Evolutionary conservation across 2,113 vertebrate species (phyloP).

Genomic region (Pipra filicauda): DNA sequence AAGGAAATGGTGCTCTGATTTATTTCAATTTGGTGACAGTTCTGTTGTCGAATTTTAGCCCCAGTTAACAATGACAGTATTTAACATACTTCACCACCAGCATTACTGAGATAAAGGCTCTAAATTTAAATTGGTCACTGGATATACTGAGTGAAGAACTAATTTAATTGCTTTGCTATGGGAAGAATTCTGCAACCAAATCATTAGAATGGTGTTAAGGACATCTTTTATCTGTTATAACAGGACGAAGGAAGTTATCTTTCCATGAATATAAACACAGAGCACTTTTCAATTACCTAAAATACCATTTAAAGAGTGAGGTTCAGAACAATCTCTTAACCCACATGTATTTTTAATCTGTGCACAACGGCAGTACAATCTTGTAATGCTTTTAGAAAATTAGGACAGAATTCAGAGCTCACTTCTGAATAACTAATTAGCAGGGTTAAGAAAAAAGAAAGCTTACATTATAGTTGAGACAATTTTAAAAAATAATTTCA

Average conservation of each 20-base stretch:
- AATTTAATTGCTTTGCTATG: slow-evolving; percentile 52
- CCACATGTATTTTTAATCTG: not conserved
- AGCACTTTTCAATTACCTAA: not conserved
- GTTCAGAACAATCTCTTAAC: slow-evolving; percentile 14
- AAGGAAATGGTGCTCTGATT: not conserved
- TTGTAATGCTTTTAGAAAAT: not conserved
- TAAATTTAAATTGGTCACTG: slow-evolving; percentile 23
- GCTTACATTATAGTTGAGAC: not conserved
- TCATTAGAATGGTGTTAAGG: slow-evolving; percentile 23
- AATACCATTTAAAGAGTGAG: not conserved
- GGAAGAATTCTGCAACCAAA: slow-evolving; percentile 1
- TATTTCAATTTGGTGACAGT: not conserved
- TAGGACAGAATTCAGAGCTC: not conserved
- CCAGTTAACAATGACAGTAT: not conserved
- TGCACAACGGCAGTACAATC: not conserved
- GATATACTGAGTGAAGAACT: not conserved
- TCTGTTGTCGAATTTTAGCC: not conserved
- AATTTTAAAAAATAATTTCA: not conserved
- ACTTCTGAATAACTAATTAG: not conserved
- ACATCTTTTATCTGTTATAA: slow-evolving; percentile 12
- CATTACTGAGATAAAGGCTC: slow-evolving; percentile 26
- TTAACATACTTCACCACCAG: not conserved
- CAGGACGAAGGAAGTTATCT: not conserved
- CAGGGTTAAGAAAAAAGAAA: not conserved
- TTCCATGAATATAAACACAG: not conserved